These are phyloP conservation scores for Neoscelio sp. DNA, from an alignment of 2,888 invertebrate species.

Conservation along the genomic window DNA sequence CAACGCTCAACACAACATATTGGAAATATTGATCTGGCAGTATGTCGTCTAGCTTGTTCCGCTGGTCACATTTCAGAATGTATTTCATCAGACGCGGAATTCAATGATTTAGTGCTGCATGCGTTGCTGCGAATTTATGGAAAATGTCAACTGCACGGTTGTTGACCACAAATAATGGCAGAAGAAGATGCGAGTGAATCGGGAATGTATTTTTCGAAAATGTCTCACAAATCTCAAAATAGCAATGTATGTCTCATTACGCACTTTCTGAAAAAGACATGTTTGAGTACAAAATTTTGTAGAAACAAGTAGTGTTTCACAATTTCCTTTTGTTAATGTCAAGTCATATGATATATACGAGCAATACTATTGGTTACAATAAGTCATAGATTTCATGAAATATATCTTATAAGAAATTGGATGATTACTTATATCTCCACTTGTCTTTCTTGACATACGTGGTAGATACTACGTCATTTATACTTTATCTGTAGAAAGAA, in stretches of 20 bases:
- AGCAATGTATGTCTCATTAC: slow-evolving; percentile 57
- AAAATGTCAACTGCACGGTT: slow-evolving; percentile 53
- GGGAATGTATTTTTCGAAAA: slow-evolving; percentile 11
- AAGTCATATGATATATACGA: no score
- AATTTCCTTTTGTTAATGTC: no score
- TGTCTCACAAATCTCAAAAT: slow-evolving; percentile 13
- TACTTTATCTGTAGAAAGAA: no score
- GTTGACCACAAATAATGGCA: slow-evolving; percentile 49
- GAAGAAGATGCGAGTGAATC: slow-evolving; percentile 30
- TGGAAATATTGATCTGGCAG: slow-evolving; percentile 71
- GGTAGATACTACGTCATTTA: no score
- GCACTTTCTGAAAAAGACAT: slow-evolving; percentile 49
- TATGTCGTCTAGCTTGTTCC: slow-evolving; percentile 71
- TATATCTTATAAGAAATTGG: no score
- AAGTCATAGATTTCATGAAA: no score
- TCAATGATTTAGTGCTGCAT: slow-evolving; percentile 72
- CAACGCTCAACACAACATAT: slow-evolving; percentile 69
- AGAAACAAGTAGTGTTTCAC: no score
- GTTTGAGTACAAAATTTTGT: background rate
- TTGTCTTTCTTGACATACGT: no score
- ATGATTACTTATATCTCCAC: no score
- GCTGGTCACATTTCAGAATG: slow-evolving; percentile 75
- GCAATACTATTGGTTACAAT: no score
- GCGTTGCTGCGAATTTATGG: slow-evolving; percentile 49
- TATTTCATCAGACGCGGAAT: slow-evolving; percentile 74